These are phyloP conservation scores for Polydrusus tereticollis DNA, from an alignment of 2,888 invertebrate genomes.

Conservation along the genomic window DNA sequence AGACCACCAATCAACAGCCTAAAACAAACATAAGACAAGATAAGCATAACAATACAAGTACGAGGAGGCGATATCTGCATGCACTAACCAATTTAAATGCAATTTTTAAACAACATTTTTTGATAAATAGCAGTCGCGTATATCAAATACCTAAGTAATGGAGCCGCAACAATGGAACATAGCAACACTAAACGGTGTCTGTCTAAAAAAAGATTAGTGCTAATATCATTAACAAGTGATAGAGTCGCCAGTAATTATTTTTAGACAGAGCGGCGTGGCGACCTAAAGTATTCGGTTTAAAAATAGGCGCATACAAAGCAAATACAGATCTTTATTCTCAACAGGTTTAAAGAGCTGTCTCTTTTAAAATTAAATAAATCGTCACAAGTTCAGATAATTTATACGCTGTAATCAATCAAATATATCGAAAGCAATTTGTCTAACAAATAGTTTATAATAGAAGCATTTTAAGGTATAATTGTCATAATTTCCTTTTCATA, in stretches of 20 bases:
- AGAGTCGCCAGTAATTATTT: slow-evolving; percentile 30
- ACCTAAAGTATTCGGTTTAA: slow-evolving; percentile 38
- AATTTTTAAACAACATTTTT: background rate
- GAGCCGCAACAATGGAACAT: background rate
- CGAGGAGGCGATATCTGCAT: too few relatives aligned
- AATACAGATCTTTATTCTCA: slow-evolving; percentile 15
- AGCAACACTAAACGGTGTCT: background rate
- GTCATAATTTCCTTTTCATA: too few relatives aligned
- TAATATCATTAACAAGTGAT: slow-evolving; percentile 33
- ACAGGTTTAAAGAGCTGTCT: slow-evolving; percentile 4
- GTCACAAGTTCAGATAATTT: background rate
- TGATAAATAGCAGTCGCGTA: background rate
- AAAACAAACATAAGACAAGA: slow-evolving; percentile 61
- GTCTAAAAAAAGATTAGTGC: slow-evolving; percentile 19
- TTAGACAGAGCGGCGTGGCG: slow-evolving; percentile 40
- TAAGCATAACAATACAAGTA: background rate
- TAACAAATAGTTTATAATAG: background rate
- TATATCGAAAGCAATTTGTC: background rate
- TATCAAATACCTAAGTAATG: background rate
- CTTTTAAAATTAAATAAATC: slow-evolving; percentile 9
- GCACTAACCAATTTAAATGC: too few relatives aligned
- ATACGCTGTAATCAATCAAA: background rate
- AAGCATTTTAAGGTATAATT: too few relatives aligned
- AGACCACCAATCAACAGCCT: slow-evolving; percentile 99
- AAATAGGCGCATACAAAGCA: slow-evolving; percentile 29